These are phyloP conservation scores for Acromyrmex heyeri DNA, from an alignment of 1,140 invertebrate genomes.

Conservation along the genomic window DNA sequence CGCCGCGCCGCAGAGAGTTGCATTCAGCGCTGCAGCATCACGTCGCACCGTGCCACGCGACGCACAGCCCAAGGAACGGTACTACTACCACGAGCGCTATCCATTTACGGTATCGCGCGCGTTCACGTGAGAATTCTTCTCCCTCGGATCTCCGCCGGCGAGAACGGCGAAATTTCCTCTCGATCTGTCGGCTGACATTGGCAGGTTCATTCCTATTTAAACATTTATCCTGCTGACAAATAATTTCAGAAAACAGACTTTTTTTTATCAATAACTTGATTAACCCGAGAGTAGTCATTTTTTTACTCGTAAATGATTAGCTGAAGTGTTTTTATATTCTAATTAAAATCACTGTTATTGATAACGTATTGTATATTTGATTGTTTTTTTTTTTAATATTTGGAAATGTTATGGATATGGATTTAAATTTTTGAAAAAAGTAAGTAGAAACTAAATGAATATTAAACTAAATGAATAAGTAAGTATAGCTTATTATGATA, in stretches of 20 bases:
- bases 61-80: slow-evolving; percentile 60
- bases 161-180: slow-evolving; percentile 29
- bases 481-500: too few relatives aligned
- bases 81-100: slow-evolving; percentile 71
- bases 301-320: too few relatives aligned
- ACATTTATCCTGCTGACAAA: background rate
- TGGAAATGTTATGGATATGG: too few relatives aligned
- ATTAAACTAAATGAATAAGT: too few relatives aligned
- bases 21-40: slow-evolving; percentile 44
- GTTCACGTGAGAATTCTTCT: slow-evolving; percentile 74
- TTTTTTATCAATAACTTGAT: background rate
- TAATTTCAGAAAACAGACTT: background rate
- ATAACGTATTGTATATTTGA: too few relatives aligned
- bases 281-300: too few relatives aligned
- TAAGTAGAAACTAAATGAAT: too few relatives aligned
- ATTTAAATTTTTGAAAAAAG: too few relatives aligned
- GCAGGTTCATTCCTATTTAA: background rate
- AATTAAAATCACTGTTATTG: too few relatives aligned
- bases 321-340: too few relatives aligned
- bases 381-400: too few relatives aligned
- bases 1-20: slow-evolving; percentile 40
- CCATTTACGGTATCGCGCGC: slow-evolving; percentile 75
- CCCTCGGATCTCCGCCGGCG: slow-evolving; percentile 58
- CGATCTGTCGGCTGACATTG: background rate
- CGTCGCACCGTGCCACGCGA: slow-evolving; percentile 48